phyloP scores from a whole-genome alignment of 1,140 invertebrate genomes.

The Nymphalis io region DNA sequence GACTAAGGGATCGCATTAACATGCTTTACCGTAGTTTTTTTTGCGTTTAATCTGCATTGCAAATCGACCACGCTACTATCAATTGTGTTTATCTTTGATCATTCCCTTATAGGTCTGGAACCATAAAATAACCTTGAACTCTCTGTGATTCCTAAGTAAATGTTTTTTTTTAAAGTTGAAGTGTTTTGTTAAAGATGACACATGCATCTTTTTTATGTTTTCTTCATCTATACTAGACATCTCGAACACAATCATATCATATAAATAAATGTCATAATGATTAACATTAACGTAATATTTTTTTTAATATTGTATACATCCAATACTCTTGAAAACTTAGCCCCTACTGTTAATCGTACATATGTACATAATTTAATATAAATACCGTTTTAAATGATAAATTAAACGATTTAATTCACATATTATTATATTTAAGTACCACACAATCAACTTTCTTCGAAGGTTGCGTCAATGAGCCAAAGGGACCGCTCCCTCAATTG shows the following conservation, averaged over 20 bases:
- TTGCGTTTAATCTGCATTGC: slow-evolving; percentile 43
- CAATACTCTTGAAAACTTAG: too few species aligned
- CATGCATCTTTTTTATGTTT: too few species aligned
- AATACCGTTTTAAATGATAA: slow-evolving; percentile 3
- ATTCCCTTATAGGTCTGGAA: slow-evolving; percentile 21
- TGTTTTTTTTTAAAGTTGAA: background rate
- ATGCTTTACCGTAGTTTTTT: slow-evolving; percentile 36
- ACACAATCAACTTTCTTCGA: slow-evolving; percentile 49
- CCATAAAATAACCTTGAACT: slow-evolving; percentile 16
- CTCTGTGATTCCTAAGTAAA: slow-evolving; percentile 18
- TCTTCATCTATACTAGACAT: too few species aligned
- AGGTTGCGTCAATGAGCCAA: slow-evolving; percentile 40
- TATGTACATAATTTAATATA: background rate
- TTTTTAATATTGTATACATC: too few species aligned
- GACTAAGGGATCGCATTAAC: slow-evolving; percentile 33
- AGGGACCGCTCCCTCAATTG: slow-evolving; percentile 61
- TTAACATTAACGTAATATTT: too few species aligned
- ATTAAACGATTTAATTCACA: slow-evolving; percentile 11
- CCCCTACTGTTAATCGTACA: too few species aligned
- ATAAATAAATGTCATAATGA: too few species aligned
- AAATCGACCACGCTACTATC: slow-evolving; percentile 39
- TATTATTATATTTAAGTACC: slow-evolving; percentile 24
- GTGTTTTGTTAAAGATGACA: background rate
- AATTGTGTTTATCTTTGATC: slow-evolving; percentile 36
- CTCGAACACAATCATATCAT: too few species aligned